Base-by-base conservation (phyloP, 2,797 vertebrate genomes). In the Aldrovandia affinis region DNA sequence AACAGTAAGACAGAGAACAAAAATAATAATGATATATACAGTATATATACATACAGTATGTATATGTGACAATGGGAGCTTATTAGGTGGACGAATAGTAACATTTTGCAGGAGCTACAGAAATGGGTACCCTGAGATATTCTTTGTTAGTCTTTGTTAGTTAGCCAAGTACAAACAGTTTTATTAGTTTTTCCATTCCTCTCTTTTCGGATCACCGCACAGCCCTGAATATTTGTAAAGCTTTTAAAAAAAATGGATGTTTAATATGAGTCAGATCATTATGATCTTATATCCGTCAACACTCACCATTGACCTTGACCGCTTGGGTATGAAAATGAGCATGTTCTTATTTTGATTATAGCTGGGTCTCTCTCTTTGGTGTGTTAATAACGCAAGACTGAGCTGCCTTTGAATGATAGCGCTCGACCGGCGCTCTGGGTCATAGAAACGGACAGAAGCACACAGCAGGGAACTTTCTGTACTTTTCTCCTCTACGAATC, bases 251-350 rank as follows among this genome's bases (percentile, higher is more conserved):
- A 22, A n/a, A 75, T 9, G 6, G 36, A 20, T 20, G 73, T 47
- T 47, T 77, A 77, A 42, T 42, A n/a, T 1, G 15, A 25, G 73
- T 77, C 39, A 39, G 73, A 77, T 77, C 25, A 25, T n/a, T 47
- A 47, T 77, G 73, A 47, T 77, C 73, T 47, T 77, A n/a, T 25
- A 44, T 77, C 4, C 42, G 12, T 47, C 9, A 77, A 77, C 73
- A 77, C 73, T 47, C 73, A 77, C 73, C 73, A 8, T 2, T 77
- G 73, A n/a, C 42, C 73, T 77, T 77, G 25, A 22, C 47, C 73
- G 44, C 42, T n/a, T 77, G 73, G 42, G 73, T 42, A 44, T 44
- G 8, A 8, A n/a, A 36, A 14, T 77, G n/a, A 12, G 15, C 39
- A 44, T 47, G 6, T n/a, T 20, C 68, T 77, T 47, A 22, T n/a